Evolutionary conservation across 1,140 invertebrate genomes (phyloP).

Genomic region (Drosophila albomicans): DNA sequence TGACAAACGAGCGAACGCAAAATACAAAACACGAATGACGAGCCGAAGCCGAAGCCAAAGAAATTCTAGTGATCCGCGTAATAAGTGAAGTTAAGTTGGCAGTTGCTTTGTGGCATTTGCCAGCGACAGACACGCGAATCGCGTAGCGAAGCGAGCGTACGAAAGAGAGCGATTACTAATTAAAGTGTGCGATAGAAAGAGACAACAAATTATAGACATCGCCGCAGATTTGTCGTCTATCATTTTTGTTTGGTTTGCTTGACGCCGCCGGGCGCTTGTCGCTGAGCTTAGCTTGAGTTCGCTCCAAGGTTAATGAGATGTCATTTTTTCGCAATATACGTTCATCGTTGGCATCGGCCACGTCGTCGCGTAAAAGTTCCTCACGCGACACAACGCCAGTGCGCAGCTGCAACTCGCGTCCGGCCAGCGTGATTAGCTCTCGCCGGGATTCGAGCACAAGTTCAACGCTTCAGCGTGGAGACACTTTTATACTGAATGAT

Average conservation of each 20-base stretch:
- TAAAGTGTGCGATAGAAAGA: neutral
- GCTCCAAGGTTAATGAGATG: conserved; percentile 52
- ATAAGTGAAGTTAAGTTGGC: conserved; percentile 65
- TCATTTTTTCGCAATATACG: conserved; percentile 84
- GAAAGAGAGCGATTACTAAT: no score
- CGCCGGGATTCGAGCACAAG: conserved; percentile 69
- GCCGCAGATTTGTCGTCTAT: neutral
- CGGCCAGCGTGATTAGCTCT: conserved; percentile 69
- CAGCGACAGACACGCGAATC: conserved; percentile 47
- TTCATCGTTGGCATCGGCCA: conserved; percentile 62
- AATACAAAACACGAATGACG: neutral
- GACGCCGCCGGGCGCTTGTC: conserved; percentile 14
- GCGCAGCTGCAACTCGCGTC: conserved; percentile 59
- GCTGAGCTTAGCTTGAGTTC: neutral
- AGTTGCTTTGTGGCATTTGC: conserved; percentile 72
- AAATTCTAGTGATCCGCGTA: conserved; percentile 79
- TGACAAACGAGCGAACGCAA: conserved; percentile 6
- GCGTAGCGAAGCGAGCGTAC: neutral
- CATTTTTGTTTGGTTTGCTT: neutral
- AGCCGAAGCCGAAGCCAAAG: conserved; percentile 20
- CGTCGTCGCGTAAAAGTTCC: conserved; percentile 70
- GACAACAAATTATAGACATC: neutral
- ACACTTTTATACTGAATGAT: conserved; percentile 73
- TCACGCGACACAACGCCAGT: conserved; percentile 81
- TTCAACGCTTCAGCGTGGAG: conserved; percentile 72